Evolutionary conservation across 2,888 invertebrate species (phyloP).

Genomic region (Zygogramma bicolorata): DNA sequence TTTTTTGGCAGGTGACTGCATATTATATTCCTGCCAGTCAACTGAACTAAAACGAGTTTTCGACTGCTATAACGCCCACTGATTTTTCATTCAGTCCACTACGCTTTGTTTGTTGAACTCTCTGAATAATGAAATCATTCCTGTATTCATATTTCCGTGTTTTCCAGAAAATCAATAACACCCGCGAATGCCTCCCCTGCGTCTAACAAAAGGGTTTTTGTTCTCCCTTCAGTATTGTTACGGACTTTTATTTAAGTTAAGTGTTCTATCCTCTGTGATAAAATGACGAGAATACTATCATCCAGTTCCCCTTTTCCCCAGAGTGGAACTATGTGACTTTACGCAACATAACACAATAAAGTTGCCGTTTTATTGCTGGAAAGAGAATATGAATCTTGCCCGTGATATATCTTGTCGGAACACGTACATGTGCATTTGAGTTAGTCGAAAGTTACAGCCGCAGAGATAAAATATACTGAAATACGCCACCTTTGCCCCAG

Average conservation of each 20-base stretch:
- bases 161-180: conserved; percentile 2
- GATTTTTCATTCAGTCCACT: no score
- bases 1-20: no score
- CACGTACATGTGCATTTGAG: not conserved
- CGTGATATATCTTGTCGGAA: not conserved
- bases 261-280: not conserved
- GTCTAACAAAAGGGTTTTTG: conserved; percentile 1
- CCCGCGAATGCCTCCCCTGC: not conserved
- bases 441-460: not conserved
- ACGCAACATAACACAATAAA: conserved; percentile 5
- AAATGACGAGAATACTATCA: conserved; percentile 9
- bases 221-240: conserved; percentile 8
- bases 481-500: not conserved
- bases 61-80: no score
- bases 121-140: not conserved
- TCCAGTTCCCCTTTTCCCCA: not conserved
- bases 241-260: conserved; percentile 8
- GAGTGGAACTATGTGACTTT: conserved; percentile 2
- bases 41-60: no score
- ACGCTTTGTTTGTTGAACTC: not conserved
- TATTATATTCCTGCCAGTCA: no score
- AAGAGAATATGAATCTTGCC: not conserved
- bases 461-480: not conserved
- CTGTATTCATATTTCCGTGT: not conserved
- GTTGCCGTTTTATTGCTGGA: not conserved